phyloP scores from a whole-genome alignment of 2,797 vertebrate genomes.

The Rhabdomys pumilio region DNA sequence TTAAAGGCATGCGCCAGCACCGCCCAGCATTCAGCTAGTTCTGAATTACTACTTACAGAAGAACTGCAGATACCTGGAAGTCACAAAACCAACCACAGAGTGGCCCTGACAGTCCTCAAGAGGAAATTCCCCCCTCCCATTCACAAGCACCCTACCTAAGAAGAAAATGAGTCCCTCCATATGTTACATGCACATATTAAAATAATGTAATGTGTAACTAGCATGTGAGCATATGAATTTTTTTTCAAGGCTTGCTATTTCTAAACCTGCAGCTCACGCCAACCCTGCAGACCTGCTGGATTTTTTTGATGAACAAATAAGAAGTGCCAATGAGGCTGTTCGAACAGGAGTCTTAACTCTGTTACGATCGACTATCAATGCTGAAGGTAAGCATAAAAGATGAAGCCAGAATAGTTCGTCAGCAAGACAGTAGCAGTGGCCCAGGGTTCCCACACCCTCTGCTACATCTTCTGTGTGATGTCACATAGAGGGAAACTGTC shows the following conservation, averaged over 20 bases:
- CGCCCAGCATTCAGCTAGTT: too few relatives aligned
- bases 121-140: background rate
- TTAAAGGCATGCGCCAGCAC: too few relatives aligned
- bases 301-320: conserved; percentile 83
- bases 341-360: conserved; percentile 72
- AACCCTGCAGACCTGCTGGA: conserved; percentile 80
- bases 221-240: background rate
- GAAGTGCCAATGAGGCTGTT: conserved; percentile 62
- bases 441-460: background rate
- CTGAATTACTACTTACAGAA: background rate
- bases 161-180: background rate
- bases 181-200: background rate
- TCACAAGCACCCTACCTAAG: conserved; percentile 46
- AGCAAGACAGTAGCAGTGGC: background rate
- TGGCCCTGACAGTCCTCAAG: background rate
- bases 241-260: conserved; percentile 8
- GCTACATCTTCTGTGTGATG: background rate
- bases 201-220: background rate
- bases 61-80: background rate
- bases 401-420: background rate
- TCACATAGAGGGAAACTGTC: background rate
- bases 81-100: background rate
- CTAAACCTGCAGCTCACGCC: conserved; percentile 75
- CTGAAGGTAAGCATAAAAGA: conserved; percentile 73
- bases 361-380: conserved; percentile 63